Conservation (phyloP, 2,888 invertebrate genomes). For the Hypolimnas misippus region DNA sequence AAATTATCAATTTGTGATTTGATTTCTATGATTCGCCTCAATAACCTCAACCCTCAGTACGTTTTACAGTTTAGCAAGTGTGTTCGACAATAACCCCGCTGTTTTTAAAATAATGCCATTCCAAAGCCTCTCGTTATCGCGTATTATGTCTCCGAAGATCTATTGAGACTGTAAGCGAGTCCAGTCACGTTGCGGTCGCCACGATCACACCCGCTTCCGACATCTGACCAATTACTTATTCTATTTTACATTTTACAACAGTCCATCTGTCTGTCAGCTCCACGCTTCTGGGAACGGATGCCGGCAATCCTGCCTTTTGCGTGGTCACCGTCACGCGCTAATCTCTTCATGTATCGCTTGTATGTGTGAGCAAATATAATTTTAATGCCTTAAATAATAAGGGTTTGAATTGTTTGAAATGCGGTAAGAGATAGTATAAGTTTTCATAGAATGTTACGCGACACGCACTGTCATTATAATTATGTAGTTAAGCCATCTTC, state of each 20-base stretch:
- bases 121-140: not conserved
- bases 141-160: slow-evolving; percentile 20
- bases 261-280: slow-evolving; percentile 58
- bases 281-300: slow-evolving; percentile 63
- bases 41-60: no score
- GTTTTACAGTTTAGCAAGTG: no score
- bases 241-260: slow-evolving; percentile 51
- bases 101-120: no score
- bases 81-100: no score
- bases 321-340: slow-evolving; percentile 28
- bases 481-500: slow-evolving; percentile 15
- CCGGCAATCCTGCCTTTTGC: slow-evolving; percentile 54
- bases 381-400: not conserved
- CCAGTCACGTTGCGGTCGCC: slow-evolving; percentile 40
- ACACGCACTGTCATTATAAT: slow-evolving; percentile 20
- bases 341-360: slow-evolving; percentile 14
- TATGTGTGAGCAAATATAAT: slow-evolving; percentile 4
- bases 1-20: no score
- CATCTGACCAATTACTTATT: slow-evolving; percentile 43
- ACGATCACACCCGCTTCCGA: slow-evolving; percentile 43
- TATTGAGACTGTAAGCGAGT: slow-evolving; percentile 32
- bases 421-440: slow-evolving; percentile 17
- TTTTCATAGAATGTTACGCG: slow-evolving; percentile 21
- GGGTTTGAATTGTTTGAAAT: slow-evolving; percentile 3
- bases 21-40: no score